phyloP scores from a whole-genome alignment of 1,140 invertebrate species.

The Amyelois transitella region DNA sequence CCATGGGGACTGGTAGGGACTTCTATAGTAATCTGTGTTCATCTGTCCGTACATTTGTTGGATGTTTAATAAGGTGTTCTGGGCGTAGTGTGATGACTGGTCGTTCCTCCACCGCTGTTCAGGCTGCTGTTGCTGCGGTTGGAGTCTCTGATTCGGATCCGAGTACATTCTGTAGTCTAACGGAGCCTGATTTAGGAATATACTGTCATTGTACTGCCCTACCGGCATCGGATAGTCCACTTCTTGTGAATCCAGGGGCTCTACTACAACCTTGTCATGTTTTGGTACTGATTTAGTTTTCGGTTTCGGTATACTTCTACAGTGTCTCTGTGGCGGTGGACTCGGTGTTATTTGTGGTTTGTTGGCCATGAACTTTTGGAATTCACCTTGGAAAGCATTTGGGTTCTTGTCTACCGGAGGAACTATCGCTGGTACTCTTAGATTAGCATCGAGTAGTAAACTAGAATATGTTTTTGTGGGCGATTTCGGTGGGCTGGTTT shows the following conservation, averaged over 20 bases:
- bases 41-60: slow-evolving; percentile 31
- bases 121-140: background rate
- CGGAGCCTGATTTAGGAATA: slow-evolving; percentile 43
- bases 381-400: slow-evolving; percentile 55
- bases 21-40: slow-evolving; percentile 40
- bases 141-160: slow-evolving; percentile 7
- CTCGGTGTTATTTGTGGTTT: slow-evolving; percentile 1
- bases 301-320: background rate
- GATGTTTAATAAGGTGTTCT: slow-evolving; percentile 20
- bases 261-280: slow-evolving; percentile 13
- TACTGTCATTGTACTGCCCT: slow-evolving; percentile 58
- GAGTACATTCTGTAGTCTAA: slow-evolving; percentile 43
- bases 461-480: slow-evolving; percentile 26
- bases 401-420: slow-evolving; percentile 51
- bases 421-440: slow-evolving; percentile 29
- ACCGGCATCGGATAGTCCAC: slow-evolving; percentile 38
- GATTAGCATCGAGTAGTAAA: slow-evolving; percentile 23
- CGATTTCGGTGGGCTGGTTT: slow-evolving; percentile 3
- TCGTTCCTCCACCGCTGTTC: slow-evolving; percentile 17
- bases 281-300: slow-evolving; percentile 10
- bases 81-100: slow-evolving; percentile 15
- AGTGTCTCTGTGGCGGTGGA: background rate
- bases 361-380: slow-evolving; percentile 52
- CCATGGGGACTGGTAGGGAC: slow-evolving; percentile 56
- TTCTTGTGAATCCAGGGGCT: slow-evolving; percentile 14